phyloP scores from a whole-genome alignment of 2,888 invertebrate species.

The Parthenolecanium corni region DNA sequence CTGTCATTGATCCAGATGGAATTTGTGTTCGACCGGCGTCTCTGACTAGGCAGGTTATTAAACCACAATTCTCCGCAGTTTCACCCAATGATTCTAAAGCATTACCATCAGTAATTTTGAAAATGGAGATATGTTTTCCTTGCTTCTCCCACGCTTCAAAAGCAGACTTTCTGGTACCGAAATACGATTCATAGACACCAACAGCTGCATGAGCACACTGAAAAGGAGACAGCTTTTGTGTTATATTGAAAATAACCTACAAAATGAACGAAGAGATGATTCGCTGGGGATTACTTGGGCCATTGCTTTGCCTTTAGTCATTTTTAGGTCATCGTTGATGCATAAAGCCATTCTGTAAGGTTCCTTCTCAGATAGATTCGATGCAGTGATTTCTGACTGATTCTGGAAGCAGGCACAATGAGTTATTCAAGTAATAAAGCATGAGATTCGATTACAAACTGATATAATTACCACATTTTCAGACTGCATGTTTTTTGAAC shows the following conservation, averaged over 20 bases:
- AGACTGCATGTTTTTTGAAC: too few species aligned
- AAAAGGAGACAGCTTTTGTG: too few species aligned
- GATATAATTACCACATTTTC: too few species aligned
- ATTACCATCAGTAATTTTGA: constrained; percentile 51
- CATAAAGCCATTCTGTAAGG: constrained; percentile 64
- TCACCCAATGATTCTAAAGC: constrained; percentile 56
- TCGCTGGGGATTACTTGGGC: constrained; percentile 59
- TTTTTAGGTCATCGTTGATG: constrained; percentile 78
- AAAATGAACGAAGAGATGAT: not conserved
- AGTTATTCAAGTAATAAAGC: too few species aligned
- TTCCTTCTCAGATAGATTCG: not conserved
- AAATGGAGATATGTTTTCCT: constrained; percentile 65
- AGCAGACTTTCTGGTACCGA: constrained; percentile 39
- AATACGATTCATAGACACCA: constrained; percentile 49
- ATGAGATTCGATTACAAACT: too few species aligned
- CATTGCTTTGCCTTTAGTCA: constrained; percentile 91
- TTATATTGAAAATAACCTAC: too few species aligned
- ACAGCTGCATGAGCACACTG: constrained; percentile 63
- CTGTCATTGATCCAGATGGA: constrained; percentile 75
- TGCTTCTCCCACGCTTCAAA: constrained; percentile 50
- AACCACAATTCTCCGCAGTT: constrained; percentile 47
- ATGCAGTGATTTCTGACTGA: not conserved
- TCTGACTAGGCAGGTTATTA: constrained; percentile 61
- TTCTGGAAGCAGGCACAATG: too few species aligned
- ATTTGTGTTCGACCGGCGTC: constrained; percentile 94